These are phyloP conservation scores for Sinocyclocheilus anophthalmus DNA, from an alignment of 2,113 vertebrate genomes.

Conservation along the genomic window DNA sequence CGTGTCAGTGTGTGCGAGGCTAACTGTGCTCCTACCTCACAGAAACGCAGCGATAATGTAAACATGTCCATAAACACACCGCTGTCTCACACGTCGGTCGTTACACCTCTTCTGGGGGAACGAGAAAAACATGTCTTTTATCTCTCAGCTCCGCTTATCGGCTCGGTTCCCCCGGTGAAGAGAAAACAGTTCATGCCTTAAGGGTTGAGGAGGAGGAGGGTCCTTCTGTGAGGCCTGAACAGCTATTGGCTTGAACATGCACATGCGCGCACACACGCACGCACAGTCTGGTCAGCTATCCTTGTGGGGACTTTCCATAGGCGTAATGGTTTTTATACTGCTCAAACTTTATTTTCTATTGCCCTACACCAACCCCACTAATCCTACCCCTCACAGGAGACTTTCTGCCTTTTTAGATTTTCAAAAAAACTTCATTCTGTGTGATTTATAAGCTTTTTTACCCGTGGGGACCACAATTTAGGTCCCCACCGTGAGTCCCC, in stretches of 20 bases:
- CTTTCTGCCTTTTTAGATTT: too few species aligned
- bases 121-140: not conserved
- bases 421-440: too few species aligned
- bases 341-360: too few species aligned
- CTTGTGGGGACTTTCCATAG: too few species aligned
- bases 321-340: too few species aligned
- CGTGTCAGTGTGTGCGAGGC: not conserved
- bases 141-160: not conserved
- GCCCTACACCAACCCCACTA: too few species aligned
- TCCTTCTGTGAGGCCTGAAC: not conserved
- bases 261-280: too few species aligned
- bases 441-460: too few species aligned
- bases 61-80: not conserved
- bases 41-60: not conserved
- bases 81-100: not conserved
- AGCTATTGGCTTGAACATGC: not conserved
- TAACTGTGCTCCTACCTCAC: slow-evolving; percentile 23
- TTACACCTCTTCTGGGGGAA: not conserved
- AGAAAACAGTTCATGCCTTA: not conserved
- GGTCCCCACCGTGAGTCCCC: too few species aligned
- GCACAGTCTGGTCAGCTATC: too few species aligned
- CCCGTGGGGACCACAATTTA: too few species aligned
- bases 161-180: not conserved
- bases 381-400: too few species aligned
- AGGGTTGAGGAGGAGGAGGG: not conserved